phyloP scores from a whole-genome alignment of 2,113 vertebrate species.

The Mixornis gularis region DNA sequence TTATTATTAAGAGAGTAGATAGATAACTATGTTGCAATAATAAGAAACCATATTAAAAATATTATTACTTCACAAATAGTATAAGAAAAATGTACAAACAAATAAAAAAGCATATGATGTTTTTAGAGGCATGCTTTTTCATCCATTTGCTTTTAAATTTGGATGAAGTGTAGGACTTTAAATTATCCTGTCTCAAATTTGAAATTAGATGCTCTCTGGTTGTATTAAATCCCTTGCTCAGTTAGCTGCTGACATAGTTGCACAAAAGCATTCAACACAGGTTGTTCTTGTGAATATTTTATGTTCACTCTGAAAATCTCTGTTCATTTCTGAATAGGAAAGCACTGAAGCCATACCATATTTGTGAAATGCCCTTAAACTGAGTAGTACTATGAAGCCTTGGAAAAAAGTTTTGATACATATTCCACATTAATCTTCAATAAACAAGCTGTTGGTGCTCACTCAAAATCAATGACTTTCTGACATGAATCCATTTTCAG shows the following conservation, averaged over 20 bases:
- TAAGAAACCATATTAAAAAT: background rate
- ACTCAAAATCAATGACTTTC: background rate
- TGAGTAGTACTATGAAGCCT: background rate
- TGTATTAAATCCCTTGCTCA: background rate
- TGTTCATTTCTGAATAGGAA: background rate
- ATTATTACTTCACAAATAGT: background rate
- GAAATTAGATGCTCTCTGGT: background rate
- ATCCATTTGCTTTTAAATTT: background rate
- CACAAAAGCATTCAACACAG: background rate
- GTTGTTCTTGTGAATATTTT: background rate
- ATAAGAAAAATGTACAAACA: background rate
- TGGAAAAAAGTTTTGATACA: background rate
- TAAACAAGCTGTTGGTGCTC: background rate
- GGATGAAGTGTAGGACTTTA: background rate
- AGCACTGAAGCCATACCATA: background rate
- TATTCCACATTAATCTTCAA: background rate
- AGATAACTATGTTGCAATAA: slow-evolving; percentile 2
- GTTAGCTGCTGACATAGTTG: background rate
- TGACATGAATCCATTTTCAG: background rate
- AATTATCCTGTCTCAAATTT: background rate
- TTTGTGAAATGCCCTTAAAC: background rate
- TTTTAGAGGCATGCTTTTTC: background rate
- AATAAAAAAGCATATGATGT: background rate
- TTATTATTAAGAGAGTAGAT: slow-evolving; percentile 27
- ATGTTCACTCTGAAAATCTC: background rate